Conservation (phyloP, 92 coral and sea anemone genomes). For the Parazoanthus atlanticus region DNA sequence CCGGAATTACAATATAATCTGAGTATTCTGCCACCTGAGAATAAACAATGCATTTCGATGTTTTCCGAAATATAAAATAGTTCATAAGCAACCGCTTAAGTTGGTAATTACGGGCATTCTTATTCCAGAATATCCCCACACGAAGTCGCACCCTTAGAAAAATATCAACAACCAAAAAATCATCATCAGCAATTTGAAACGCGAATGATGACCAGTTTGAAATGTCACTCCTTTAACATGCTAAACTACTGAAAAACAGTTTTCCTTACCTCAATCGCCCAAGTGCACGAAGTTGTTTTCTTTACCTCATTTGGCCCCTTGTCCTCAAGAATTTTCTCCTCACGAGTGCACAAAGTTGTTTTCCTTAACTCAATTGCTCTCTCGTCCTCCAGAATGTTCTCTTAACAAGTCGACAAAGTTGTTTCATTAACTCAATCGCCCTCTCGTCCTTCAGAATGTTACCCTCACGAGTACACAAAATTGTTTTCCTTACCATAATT, state of each 20-base stretch:
- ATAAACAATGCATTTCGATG: too few species aligned
- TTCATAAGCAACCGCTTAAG: too few species aligned
- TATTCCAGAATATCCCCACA: not conserved
- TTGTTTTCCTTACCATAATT: constrained; percentile 72
- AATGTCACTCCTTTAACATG: not conserved
- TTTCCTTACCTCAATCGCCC: not conserved
- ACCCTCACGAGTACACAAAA: constrained; percentile 60
- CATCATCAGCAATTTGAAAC: not conserved
- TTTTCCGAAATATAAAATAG: too few species aligned
- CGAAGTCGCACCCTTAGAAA: too few species aligned
- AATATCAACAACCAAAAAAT: not conserved
- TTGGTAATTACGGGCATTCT: too few species aligned
- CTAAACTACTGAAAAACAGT: constrained; percentile 24
- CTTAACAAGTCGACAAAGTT: not conserved
- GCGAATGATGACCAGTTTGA: not conserved
- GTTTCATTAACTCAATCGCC: constrained; percentile 48
- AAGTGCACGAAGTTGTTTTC: not conserved
- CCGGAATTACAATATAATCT: too few species aligned
- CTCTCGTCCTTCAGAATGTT: constrained; percentile 92
- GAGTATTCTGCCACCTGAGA: too few species aligned
- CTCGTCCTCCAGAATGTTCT: not conserved
- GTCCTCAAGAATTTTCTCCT: constrained; percentile 92
- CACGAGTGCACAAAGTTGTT: not conserved
- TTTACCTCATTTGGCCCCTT: constrained; percentile 96
- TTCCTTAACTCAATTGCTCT: not conserved